These are phyloP conservation scores for Myotis davidii DNA, from an alignment of 2,113 vertebrate species.

Conservation along the genomic window DNA sequence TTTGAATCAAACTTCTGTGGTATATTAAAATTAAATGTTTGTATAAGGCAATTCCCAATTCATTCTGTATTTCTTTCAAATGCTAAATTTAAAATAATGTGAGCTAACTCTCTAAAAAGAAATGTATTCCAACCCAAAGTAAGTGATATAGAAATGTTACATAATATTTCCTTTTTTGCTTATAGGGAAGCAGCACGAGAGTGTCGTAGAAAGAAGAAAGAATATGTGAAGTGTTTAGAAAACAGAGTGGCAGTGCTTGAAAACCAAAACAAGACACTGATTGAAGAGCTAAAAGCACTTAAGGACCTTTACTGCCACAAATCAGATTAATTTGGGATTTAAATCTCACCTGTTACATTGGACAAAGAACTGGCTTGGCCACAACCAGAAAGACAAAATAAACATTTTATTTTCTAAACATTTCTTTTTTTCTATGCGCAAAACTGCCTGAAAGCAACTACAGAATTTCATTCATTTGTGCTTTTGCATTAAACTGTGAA, in stretches of 20 bases:
- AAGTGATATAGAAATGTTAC: background rate
- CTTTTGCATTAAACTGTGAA: constrained; percentile 92
- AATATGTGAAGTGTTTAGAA: constrained; percentile 99
- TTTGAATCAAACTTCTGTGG: background rate
- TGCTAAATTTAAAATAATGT: background rate
- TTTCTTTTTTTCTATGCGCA: constrained; percentile 92
- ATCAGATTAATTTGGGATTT: constrained; percentile 93
- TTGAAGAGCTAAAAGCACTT: constrained; percentile 99
- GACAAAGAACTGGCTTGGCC: constrained; percentile 92
- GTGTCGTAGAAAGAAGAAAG: constrained; percentile 99
- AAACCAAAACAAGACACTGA: constrained; percentile 99
- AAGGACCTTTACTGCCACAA: constrained; percentile 99
- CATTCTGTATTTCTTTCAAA: background rate
- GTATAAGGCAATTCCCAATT: background rate
- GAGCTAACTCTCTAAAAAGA: background rate
- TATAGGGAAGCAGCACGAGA: constrained; percentile 97
- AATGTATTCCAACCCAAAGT: constrained; percentile 5
- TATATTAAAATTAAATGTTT: constrained; percentile 49
- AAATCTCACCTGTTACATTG: constrained; percentile 81
- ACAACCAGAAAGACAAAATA: constrained; percentile 87
- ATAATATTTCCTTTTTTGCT: constrained; percentile 75
- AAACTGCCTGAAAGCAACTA: constrained; percentile 92
- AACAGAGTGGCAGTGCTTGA: constrained; percentile 99
- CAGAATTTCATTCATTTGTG: constrained; percentile 89
- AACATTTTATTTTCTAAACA: constrained; percentile 92